Evolutionary conservation across 2,888 invertebrate species (phyloP).

Genomic region (Agrochola lota): DNA sequence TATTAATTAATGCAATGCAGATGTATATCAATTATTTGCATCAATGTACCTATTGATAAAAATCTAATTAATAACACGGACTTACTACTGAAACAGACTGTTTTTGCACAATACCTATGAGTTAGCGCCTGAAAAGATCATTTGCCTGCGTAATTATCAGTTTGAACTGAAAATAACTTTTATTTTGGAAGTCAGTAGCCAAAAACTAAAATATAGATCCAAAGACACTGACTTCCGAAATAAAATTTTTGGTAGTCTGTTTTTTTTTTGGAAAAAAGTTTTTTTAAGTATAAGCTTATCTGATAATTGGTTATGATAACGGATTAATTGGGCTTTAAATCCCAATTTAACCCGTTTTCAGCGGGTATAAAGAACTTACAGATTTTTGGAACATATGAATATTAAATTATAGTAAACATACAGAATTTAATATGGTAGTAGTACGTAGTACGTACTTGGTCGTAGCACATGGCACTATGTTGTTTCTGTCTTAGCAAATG

Average conservation of each 20-base stretch:
- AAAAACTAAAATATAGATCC: not conserved
- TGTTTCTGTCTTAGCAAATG: not conserved
- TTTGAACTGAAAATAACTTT: not conserved
- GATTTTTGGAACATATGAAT: not conserved
- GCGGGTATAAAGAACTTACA: not conserved
- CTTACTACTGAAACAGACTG: not conserved
- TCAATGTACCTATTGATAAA: slow-evolving; percentile 12
- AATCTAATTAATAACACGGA: not conserved
- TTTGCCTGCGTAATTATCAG: not conserved
- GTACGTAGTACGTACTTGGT: not conserved
- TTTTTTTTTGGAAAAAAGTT: too few species aligned
- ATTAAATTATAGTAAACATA: not conserved
- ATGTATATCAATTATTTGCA: slow-evolving; percentile 12
- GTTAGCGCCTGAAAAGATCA: not conserved
- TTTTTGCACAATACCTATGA: not conserved
- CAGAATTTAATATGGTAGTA: not conserved
- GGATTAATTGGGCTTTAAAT: not conserved
- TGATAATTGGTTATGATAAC: not conserved
- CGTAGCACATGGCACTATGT: too few species aligned
- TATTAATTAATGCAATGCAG: not conserved
- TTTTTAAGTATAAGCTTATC: not conserved
- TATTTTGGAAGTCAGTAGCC: too few species aligned
- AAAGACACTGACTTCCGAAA: too few species aligned
- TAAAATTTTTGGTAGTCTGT: too few species aligned
- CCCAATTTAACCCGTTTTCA: not conserved